These are phyloP conservation scores for Tiphia femorata DNA, from an alignment of 2,888 invertebrate species.

Conservation along the genomic window DNA sequence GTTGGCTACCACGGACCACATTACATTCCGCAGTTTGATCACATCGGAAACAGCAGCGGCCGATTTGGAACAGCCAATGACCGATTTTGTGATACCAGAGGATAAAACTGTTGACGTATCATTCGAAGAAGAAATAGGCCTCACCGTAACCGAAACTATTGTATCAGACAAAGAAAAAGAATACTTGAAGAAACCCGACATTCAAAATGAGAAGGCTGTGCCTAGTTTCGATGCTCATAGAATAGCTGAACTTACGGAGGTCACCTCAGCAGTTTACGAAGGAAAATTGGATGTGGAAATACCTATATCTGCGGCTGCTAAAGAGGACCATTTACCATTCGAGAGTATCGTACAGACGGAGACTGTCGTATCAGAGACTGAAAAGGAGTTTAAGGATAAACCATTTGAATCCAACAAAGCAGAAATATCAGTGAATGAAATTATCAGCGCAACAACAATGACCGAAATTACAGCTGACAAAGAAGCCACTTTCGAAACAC, in stretches of 20 bases:
- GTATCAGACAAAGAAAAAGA: conserved; percentile 69
- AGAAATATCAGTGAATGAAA: conserved; percentile 55
- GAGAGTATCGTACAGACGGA: conserved; percentile 74
- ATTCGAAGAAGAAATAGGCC: conserved; percentile 69
- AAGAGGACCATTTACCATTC: conserved; percentile 70
- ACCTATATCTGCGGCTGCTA: conserved; percentile 65
- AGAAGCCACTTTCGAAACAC: conserved; percentile 68
- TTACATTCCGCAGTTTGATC: conserved; percentile 72
- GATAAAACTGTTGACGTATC: conserved; percentile 55
- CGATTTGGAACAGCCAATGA: conserved; percentile 59
- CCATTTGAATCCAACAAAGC: conserved; percentile 56
- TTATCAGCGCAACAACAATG: conserved; percentile 70
- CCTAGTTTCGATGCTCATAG: conserved; percentile 68
- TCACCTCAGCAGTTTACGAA: conserved; percentile 70
- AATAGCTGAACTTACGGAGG: conserved; percentile 75
- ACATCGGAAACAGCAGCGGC: conserved; percentile 63
- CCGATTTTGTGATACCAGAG: conserved; percentile 59
- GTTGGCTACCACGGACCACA: conserved; percentile 72
- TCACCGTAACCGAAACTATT: conserved; percentile 72
- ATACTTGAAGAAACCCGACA: conserved; percentile 50
- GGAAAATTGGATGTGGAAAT: conserved; percentile 67
- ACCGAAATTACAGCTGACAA: conserved; percentile 73
- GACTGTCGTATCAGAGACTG: conserved; percentile 73
- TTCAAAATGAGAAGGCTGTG: conserved; percentile 62
- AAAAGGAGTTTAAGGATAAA: conserved; percentile 65